phyloP scores from a whole-genome alignment of 1,140 invertebrate genomes.

The Nilaparvata lugens region DNA sequence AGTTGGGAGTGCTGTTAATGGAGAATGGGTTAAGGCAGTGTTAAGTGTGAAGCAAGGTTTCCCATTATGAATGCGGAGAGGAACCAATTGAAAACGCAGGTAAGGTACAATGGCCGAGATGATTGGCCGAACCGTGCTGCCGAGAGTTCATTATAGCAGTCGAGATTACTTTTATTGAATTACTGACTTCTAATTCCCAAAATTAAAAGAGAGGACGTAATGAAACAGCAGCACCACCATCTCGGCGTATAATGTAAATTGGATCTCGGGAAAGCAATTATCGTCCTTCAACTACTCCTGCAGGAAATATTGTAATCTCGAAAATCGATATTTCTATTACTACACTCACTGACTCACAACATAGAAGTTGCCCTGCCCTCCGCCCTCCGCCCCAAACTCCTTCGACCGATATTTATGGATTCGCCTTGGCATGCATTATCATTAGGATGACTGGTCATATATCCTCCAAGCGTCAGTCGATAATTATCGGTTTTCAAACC shows the following conservation, averaged over 20 bases:
- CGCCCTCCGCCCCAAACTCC: too few species aligned
- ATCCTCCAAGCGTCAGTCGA: background rate
- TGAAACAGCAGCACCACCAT: background rate
- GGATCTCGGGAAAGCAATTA: slow-evolving; percentile 4
- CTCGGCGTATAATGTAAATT: slow-evolving; percentile 2
- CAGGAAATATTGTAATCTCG: slow-evolving; percentile 4
- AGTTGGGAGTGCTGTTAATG: too few species aligned
- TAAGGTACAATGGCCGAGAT: background rate
- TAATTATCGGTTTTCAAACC: slow-evolving; percentile 5
- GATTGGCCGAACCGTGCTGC: background rate
- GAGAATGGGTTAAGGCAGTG: too few species aligned
- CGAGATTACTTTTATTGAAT: slow-evolving; percentile 6
- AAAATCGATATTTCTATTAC: slow-evolving; percentile 4
- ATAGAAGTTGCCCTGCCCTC: too few species aligned
- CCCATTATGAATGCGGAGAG: background rate
- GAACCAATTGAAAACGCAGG: slow-evolving; percentile 1
- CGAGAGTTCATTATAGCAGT: slow-evolving; percentile 1
- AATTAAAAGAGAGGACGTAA: slow-evolving; percentile 2
- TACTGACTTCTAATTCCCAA: slow-evolving; percentile 3
- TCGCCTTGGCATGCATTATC: slow-evolving; percentile 2
- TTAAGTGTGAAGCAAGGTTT: background rate
- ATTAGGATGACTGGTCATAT: slow-evolving; percentile 1
- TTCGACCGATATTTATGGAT: slow-evolving; percentile 1
- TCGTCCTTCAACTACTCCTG: slow-evolving; percentile 2
- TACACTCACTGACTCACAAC: background rate